Evolutionary conservation across 2,888 invertebrate species (phyloP).

Genomic region (Melieria omissa): DNA sequence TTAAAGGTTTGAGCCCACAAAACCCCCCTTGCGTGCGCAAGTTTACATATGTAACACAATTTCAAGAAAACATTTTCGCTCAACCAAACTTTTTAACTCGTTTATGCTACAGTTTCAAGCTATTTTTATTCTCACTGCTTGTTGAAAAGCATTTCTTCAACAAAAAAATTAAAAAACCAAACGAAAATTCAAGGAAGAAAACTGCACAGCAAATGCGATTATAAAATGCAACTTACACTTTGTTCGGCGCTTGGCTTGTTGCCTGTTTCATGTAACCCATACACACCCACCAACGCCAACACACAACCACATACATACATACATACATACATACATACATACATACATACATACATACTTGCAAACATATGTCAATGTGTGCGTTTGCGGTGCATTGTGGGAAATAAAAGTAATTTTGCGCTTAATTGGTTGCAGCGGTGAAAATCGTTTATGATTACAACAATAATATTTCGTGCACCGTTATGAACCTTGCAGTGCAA

Average conservation of each 20-base stretch:
- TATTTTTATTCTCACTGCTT: no score
- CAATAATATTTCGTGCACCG: conserved; percentile 20
- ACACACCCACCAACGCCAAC: no score
- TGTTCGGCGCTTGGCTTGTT: neutral
- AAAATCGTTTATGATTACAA: conserved; percentile 28
- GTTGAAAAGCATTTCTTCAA: no score
- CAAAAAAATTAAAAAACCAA: neutral
- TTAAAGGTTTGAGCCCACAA: no score
- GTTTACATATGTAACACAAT: no score
- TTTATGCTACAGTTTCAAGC: no score
- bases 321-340: conserved; percentile 2
- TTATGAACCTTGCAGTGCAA: no score
- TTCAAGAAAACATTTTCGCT: no score
- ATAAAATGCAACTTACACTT: conserved; percentile 22
- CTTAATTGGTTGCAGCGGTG: conserved; percentile 28
- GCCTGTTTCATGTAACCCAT: neutral
- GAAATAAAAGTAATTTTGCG: neutral
- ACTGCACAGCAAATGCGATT: conserved; percentile 21
- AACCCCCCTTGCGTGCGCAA: no score
- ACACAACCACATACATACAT: conserved; percentile 28
- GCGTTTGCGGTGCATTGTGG: neutral
- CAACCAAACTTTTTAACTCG: no score
- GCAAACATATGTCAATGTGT: conserved; percentile 9
- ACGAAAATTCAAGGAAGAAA: neutral
- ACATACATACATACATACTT: neutral